Percentiles rank a stretch among this genome's conserved stretches.
phyloP scores from a whole-genome alignment of 2,113 vertebrate species.

The Plecotus auritus region DNA sequence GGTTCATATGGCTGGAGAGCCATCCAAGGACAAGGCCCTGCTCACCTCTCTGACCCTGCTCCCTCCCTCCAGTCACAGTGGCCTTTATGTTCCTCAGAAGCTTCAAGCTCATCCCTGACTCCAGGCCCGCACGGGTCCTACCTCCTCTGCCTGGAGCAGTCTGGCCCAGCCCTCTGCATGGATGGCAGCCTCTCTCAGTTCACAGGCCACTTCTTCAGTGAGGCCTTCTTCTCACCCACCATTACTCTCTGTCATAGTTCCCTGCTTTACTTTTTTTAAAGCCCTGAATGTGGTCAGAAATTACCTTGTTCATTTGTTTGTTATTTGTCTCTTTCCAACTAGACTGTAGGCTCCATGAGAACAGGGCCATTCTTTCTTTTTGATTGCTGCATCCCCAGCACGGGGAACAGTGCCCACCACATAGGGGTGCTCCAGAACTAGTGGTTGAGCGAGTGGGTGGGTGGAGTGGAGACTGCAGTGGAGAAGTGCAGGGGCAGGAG shows the following conservation, averaged over 20 bases:
- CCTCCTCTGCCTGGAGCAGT: constrained; percentile 3
- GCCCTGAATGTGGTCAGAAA: not conserved
- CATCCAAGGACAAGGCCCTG: not conserved
- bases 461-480: not conserved
- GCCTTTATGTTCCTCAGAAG: not conserved
- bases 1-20: rapidly evolving
- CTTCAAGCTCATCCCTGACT: constrained; percentile 23
- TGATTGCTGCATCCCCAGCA: not conserved
- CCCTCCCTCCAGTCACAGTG: too few relatives aligned
- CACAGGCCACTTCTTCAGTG: not conserved
- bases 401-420: too few relatives aligned
- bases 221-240: not conserved
- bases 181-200: not conserved
- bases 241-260: not conserved
- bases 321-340: not conserved
- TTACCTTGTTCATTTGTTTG: not conserved
- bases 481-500: not conserved
- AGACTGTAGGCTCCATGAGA: not conserved
- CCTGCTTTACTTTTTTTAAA: not conserved
- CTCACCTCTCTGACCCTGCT: not conserved
- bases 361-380: not conserved
- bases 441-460: not conserved
- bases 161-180: not conserved
- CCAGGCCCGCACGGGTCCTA: not conserved
- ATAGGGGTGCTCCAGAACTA: not conserved